Base-by-base conservation (phyloP, 2,888 invertebrate genomes). In the Ophion ventricosus region DNA sequence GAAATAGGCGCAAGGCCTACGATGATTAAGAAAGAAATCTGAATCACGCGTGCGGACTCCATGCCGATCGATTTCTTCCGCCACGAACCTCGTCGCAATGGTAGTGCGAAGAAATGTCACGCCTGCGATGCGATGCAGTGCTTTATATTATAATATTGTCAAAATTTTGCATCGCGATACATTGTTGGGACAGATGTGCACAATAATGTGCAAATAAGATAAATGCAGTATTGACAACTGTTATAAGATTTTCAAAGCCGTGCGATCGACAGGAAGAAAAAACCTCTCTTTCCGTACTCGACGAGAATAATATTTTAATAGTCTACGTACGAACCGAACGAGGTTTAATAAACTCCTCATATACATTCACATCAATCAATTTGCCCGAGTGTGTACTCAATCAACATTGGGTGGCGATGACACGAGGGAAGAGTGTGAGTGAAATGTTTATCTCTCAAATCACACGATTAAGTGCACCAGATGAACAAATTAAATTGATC, bases 141-240 rank as follows among this genome's bases (percentile, higher is more conserved):
- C 25, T 40, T 61, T 73, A 72, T 72, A 72, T 72, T 23, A 73
- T 40, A 59, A 73, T 43, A 40, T 59, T 72, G 59, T 73, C 72
- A 40, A 73, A 73, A 59, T 73, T 73, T 59, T 7, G 17, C 59
- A 8, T 59, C 59, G 8, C 17, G 25, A 40, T 25, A 8, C 40
- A 20, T 40, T 73, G 72, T 73, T 73, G 40, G 25, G 5, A 73
- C 72, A 59, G 43, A 40, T 73, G 72, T 7, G 17, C 8, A n/a
- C 14, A 59, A 40, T 25, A 17, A 43, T 25, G 40, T 43, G 20
- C 25, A 25, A 20, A 25, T 0, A 25, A 73, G 59, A 59, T 59
- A 73, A 73, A 25, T 23, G 10, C 40, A 17, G 59, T 59, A 40
- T 73, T 57, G 40, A 73, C 72, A 40, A 40, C 17, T 40, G 59